phyloP scores from a whole-genome alignment of 2,888 invertebrate species.

The Drosophila anceps region DNA sequence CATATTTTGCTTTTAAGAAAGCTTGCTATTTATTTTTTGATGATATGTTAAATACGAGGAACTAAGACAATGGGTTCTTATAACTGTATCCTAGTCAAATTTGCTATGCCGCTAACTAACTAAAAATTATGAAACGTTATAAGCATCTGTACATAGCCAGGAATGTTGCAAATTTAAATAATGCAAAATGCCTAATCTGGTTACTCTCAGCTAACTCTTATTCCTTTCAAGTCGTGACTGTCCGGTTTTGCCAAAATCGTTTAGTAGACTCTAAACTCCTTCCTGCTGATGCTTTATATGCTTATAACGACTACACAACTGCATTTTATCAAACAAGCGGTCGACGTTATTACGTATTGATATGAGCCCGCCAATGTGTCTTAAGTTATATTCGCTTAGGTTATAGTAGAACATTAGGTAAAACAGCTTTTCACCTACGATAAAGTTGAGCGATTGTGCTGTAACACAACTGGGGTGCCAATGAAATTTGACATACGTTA shows the following conservation, averaged over 20 bases:
- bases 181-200: too few species aligned
- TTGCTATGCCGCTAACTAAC: too few species aligned
- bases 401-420: neutral
- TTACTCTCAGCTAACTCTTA: too few species aligned
- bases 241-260: too few species aligned
- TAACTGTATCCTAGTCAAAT: neutral
- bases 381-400: neutral
- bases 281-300: neutral
- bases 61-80: too few species aligned
- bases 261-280: too few species aligned
- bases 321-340: neutral
- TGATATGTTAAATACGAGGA: neutral
- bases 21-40: neutral
- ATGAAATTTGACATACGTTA: neutral
- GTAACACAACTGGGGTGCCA: too few species aligned
- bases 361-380: neutral
- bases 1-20: neutral
- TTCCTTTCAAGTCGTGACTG: too few species aligned
- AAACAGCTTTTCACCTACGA: neutral
- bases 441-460: neutral
- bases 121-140: too few species aligned
- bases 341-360: neutral
- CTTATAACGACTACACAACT: neutral
- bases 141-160: too few species aligned
- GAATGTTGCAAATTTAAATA: too few species aligned